Conservation (phyloP, 2,888 invertebrate genomes). For the Drosophila neotestacea region DNA sequence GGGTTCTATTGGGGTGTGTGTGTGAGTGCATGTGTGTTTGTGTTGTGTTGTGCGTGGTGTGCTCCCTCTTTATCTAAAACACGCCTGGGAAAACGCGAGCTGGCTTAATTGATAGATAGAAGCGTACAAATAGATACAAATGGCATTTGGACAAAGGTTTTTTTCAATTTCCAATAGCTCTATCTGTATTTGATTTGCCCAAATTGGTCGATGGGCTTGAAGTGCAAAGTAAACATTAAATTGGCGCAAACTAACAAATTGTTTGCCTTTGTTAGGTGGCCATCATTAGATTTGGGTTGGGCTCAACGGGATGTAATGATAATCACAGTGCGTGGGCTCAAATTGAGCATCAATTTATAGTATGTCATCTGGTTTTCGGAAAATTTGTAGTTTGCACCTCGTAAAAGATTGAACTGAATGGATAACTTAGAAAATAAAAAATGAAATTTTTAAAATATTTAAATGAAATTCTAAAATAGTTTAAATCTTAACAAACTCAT, state of each 20-base stretch:
- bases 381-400: constrained; percentile 66
- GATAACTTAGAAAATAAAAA: background rate
- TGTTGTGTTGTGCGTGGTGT: constrained; percentile 43
- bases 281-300: constrained; percentile 46
- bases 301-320: constrained; percentile 17
- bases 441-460: background rate
- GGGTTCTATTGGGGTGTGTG: constrained; percentile 17
- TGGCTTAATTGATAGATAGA: constrained; percentile 68
- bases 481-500: too few species aligned
- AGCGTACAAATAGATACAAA: constrained; percentile 50
- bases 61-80: constrained; percentile 64
- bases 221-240: constrained; percentile 79
- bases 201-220: constrained; percentile 56
- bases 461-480: too few species aligned
- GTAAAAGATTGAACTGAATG: constrained; percentile 33
- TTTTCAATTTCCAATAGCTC: constrained; percentile 43
- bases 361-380: constrained; percentile 19
- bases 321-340: constrained; percentile 27
- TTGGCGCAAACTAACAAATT: constrained; percentile 77
- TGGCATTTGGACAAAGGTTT: constrained; percentile 48
- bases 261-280: constrained; percentile 39
- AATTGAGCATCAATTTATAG: constrained; percentile 33
- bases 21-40: constrained; percentile 27
- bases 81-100: constrained; percentile 71
- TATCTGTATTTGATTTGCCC: constrained; percentile 64